phyloP scores from a whole-genome alignment of 2,113 vertebrate species.

The Eretmochelys imbricata region DNA sequence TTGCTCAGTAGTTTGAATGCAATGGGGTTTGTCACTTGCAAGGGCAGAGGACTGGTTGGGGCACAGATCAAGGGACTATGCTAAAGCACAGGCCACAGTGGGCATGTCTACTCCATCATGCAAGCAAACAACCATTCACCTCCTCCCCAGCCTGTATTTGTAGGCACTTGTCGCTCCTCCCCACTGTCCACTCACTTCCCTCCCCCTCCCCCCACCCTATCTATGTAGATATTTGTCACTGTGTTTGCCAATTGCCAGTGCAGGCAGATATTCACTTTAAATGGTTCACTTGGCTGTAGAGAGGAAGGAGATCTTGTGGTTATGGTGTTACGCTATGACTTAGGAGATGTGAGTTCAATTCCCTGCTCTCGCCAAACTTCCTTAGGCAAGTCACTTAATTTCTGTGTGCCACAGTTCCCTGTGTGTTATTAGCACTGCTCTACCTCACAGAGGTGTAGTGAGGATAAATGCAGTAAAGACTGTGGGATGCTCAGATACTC shows the following conservation, averaged over 20 bases:
- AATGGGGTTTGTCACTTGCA: background rate
- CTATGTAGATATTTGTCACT: background rate
- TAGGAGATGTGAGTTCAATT: background rate
- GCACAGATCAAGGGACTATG: accelerated
- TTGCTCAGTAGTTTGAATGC: background rate
- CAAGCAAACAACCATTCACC: background rate
- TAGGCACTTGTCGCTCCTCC: background rate
- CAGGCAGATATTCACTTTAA: background rate
- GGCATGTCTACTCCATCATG: background rate
- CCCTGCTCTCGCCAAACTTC: background rate
- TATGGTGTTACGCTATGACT: background rate
- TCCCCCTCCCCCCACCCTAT: background rate
- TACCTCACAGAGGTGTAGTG: background rate
- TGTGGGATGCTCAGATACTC: too few species aligned
- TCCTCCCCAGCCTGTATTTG: background rate
- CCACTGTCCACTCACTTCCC: too few species aligned
- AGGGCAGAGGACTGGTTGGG: background rate
- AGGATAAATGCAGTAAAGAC: background rate
- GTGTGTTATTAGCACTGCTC: background rate
- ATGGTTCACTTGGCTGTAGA: background rate
- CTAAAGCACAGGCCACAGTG: background rate
- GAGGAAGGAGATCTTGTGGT: too few species aligned
- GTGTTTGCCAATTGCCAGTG: background rate
- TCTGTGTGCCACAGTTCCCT: background rate
- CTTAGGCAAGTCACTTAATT: background rate